phyloP scores from a whole-genome alignment of 2,113 vertebrate species.

The Tetraodon nigroviridis region DNA sequence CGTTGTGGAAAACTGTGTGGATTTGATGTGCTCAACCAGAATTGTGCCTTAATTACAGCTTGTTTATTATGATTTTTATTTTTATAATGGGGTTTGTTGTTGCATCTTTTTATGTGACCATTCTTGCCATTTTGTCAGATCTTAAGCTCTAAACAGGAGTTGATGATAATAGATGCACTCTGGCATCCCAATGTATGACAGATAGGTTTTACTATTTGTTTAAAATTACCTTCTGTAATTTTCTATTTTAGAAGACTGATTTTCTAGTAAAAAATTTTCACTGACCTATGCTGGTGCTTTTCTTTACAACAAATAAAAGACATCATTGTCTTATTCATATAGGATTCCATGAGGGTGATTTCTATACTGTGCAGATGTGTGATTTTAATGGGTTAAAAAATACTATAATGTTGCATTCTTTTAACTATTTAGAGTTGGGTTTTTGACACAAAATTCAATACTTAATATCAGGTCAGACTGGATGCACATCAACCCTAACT shows the following conservation, averaged over 20 bases:
- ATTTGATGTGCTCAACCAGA: too few species aligned
- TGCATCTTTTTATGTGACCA: too few species aligned
- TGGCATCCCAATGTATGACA: slow-evolving; percentile 9
- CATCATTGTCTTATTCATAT: neutral
- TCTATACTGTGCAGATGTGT: too few species aligned
- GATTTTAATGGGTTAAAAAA: too few species aligned
- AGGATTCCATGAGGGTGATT: too few species aligned
- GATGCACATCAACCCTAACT: slow-evolving; percentile 3
- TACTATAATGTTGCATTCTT: neutral
- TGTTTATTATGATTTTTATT: too few species aligned
- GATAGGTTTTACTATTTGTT: slow-evolving; percentile 80
- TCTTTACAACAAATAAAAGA: neutral
- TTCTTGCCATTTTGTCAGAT: slow-evolving; percentile 20
- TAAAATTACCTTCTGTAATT: slow-evolving; percentile 21
- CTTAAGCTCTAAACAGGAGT: neutral
- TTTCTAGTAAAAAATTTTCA: slow-evolving; percentile 53
- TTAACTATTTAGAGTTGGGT: neutral
- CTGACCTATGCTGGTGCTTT: slow-evolving; percentile 7
- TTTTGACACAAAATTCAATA: neutral
- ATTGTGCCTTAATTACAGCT: too few species aligned
- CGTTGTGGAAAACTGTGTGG: too few species aligned
- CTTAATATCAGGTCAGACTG: neutral
- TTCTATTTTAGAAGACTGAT: slow-evolving; percentile 34
- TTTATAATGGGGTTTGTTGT: too few species aligned
- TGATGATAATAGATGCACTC: too few species aligned